Conservation (phyloP, 2,888 invertebrate genomes). For the Pyrocoelia pectoralis region DNA sequence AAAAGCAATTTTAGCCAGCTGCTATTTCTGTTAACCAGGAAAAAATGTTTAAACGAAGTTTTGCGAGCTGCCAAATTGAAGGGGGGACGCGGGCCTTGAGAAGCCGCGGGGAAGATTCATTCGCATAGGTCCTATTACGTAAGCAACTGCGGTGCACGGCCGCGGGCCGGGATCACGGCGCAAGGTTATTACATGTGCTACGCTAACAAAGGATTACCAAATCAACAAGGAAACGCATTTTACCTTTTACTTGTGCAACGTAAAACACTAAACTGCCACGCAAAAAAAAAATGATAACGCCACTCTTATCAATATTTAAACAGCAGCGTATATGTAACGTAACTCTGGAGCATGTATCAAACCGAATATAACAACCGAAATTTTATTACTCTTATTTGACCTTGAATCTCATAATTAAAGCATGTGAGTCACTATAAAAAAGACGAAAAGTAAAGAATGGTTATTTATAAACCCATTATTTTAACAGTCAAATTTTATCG, state of each 20-base stretch:
- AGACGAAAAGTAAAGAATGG: background rate
- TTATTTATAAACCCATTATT: background rate
- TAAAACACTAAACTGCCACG: background rate
- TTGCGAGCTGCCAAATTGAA: constrained; percentile 57
- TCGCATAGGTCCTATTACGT: constrained; percentile 58
- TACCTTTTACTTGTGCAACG: constrained; percentile 9
- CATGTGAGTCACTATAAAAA: background rate
- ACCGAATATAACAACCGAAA: background rate
- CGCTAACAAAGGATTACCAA: constrained; percentile 31
- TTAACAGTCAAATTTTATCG: background rate
- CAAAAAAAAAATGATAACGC: constrained; percentile 4
- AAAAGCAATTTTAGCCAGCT: constrained; percentile 51
- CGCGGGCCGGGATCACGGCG: constrained; percentile 42
- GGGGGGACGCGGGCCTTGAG: constrained; percentile 49
- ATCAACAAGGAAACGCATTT: constrained; percentile 31
- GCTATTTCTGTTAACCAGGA: constrained; percentile 60
- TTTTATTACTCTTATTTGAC: constrained; percentile 5
- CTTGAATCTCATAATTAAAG: constrained; percentile 10
- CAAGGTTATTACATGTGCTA: constrained; percentile 38
- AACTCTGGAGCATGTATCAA: background rate
- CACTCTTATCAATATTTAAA: constrained; percentile 1
- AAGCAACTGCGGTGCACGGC: constrained; percentile 51
- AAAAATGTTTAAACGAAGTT: constrained; percentile 55
- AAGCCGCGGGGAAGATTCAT: constrained; percentile 42
- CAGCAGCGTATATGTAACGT: background rate